Evolutionary conservation across 2,113 vertebrate species (phyloP), one percentile per base, ranked within the genome.

Genomic region (Sceloporus undulatus): DNA sequence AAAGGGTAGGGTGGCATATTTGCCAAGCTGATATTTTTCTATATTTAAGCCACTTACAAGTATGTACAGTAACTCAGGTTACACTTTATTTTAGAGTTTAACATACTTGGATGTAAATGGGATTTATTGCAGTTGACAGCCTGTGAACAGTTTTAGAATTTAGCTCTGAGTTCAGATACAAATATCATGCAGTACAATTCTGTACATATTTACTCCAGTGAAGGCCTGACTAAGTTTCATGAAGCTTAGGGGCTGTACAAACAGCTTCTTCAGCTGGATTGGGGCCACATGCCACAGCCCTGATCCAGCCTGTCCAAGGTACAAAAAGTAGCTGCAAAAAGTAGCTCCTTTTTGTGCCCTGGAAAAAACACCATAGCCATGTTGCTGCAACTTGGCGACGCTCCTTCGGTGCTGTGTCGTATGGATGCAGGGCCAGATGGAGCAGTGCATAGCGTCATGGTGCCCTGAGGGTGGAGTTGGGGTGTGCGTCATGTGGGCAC

Each of bases 31-130:
- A 83, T 68, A 9, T 19, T 13, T 87, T 66, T 76, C 71, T 83
- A 82, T 83, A 77, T 88, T 76, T 76, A 88, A 88, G 74, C 59
- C 29, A 82, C 62, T 65, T 76, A 9, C 82, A 87, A 76, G 56
- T 52, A n/a, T 77, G 71, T 38, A 48, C 59, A 52, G 86, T 76
- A 65, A 76, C 40, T 82, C 71, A 87, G 11, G 71, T 86, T 86
- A 86, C 76, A 86, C 59, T 62, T 85, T 79, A 86, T 79, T 79
- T 86, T 70, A 70, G 76, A 48, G 29, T 40, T 70, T 86, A 79
- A 70, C 27, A 23, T 85, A 85, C 38, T 66, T 85, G 56, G 25
- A 65, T 85, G 54, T 70, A 85, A 70, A 70, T 86, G 62, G 70
- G 59, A 70, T 86, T 79, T 54, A 70, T 48, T 86, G 62, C 54